Base-by-base conservation (phyloP, 2,797 vertebrate species). In the Cirrhinus molitorella region DNA sequence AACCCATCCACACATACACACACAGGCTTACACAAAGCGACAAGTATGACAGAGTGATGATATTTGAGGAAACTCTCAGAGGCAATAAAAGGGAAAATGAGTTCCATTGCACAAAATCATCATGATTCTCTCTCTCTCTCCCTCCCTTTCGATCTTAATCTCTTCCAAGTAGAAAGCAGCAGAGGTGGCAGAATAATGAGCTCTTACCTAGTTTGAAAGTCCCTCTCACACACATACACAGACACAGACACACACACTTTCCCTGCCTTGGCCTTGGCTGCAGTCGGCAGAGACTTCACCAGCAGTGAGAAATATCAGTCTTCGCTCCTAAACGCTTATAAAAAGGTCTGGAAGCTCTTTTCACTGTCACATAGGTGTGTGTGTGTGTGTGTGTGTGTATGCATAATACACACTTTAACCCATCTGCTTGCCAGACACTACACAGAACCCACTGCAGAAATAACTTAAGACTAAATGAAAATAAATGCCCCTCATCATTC, bases 191-290 rank as follows among this genome's bases (percentile, higher is more conserved):
- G 67, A 88, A 86, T 86, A 86, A 87, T 53, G 66, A 59, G 51
- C 85, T 72, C 83, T 86, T 86, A 84, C 85, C 65, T 80, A 84
- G 74, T 86, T 85, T 84, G 47, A 85, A 85, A 87, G 81, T 70
- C 65, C 63, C 25, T 67, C 74, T 61, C 51, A 47, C 65, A 19
- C 65, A 66, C 59, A 49, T 17, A n/a, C 28, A 75, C 53, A 37
- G 10, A 74, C 51, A 66, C 31, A 34, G 2, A 34, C 31, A 34
- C 31, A 34, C 67, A 37, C 37, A 57, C 51, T 23, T 12, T 28
- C 47, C 2, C 31, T 74, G 55, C 10, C 45, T 40, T 5, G 65
- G 63, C 81, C 70, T 80, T 59, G 55, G 55, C 55, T 77, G 14
- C 21, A 68, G 74, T 63, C 12, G 25, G 37, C 40, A 47, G n/a